Evolutionary conservation across 1,140 invertebrate species (phyloP), one percentile per base, ranked within the genome.

Genomic region (Drosophila tristis): DNA sequence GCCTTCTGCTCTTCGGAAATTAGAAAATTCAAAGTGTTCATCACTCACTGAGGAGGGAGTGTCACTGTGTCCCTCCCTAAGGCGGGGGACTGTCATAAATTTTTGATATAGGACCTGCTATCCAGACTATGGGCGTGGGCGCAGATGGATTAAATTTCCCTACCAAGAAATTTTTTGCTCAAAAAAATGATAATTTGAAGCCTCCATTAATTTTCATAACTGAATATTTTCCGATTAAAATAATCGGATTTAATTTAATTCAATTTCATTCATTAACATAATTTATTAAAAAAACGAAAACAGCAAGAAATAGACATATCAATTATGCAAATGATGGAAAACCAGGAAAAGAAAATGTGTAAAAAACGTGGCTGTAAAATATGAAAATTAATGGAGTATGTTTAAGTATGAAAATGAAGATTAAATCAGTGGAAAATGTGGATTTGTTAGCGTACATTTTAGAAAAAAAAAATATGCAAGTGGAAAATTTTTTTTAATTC

Each of bases 21-120:
- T 70, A 50, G 51, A 50, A 70, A 71, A 57, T 13, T 20, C 64
- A 43, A 70, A 71, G 53, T 35, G 54, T 35, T 43, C 53, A 71
- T 71, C 53, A 70, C 43, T 71, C 65, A 58, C 35, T 39, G 9
- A 11, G 35, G 4, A 13, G 11, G 11, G 35, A 39, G 4, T 70
- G 53, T 45, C 31, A 39, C n/a, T 58, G 53, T 20, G 64, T 45
- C 51, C 29, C 29, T 8, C 31, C 2, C 31, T 0, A 35, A 35
- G 35, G n/a, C 29, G 53, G 53, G 39, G 45, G 20, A n/a, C 39
- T 50, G 53, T 39, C 65, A 42, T 48, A 39, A 29, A 56, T 68
- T 67, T 39, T 56, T 48, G 50, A 68, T 16, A 56, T 43, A 67
- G 29, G 64, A 51, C 48, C 39, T 11, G 20, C 35, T 7, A 29